Conservation (phyloP, 2,888 invertebrate genomes). For the Gandaritis pyraliata region DNA sequence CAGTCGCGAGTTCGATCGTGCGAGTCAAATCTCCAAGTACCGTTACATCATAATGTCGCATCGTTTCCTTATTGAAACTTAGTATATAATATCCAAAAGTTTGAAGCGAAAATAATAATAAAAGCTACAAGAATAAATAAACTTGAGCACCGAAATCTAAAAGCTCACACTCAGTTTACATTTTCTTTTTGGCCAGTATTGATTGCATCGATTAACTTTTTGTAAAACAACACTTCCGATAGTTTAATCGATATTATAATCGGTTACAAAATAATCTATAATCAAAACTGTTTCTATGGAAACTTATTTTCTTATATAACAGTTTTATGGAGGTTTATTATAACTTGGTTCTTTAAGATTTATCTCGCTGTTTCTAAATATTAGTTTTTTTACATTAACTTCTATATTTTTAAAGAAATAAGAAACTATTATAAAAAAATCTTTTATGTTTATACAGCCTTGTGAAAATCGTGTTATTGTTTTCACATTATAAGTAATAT, state of each 20-base stretch:
- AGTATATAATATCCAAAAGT: background rate
- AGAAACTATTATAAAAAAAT: too few species aligned
- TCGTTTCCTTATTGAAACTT: background rate
- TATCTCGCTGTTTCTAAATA: too few species aligned
- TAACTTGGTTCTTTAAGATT: too few species aligned
- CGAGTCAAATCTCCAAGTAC: conserved; percentile 10
- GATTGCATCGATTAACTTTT: conserved; percentile 29
- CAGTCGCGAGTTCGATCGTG: conserved; percentile 37
- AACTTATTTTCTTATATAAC: conserved; percentile 9
- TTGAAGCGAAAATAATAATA: background rate
- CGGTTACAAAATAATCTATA: conserved; percentile 44
- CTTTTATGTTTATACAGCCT: background rate
- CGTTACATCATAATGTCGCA: conserved; percentile 9
- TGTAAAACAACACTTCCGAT: conserved; percentile 36
- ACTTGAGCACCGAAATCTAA: background rate
- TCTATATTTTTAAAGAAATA: too few species aligned
- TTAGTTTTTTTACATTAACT: too few species aligned
- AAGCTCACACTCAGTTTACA: background rate
- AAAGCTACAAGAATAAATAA: background rate
- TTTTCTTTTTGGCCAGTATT: background rate
- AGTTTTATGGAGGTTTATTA: background rate
- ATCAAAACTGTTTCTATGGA: conserved; percentile 11
- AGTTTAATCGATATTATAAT: conserved; percentile 55
- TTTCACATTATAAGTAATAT: conserved; percentile 38
- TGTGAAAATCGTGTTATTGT: conserved; percentile 18